These are phyloP conservation scores for Linepithema humile DNA, from an alignment of 1,140 invertebrate species.

Conservation along the genomic window DNA sequence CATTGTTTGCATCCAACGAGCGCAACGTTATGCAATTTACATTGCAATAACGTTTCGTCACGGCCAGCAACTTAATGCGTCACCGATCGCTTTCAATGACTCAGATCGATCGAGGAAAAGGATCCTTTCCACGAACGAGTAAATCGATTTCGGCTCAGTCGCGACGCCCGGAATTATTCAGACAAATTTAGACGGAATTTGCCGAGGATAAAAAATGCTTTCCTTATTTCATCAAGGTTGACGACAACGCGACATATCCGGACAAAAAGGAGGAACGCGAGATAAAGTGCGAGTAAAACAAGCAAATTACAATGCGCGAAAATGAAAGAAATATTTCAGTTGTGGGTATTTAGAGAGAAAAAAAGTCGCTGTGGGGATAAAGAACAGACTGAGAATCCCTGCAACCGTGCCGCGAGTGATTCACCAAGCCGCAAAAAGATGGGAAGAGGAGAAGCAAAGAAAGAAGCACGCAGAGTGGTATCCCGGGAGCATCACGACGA, in stretches of 20 bases:
- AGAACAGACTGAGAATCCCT: conserved; percentile 66
- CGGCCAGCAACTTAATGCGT: conserved; percentile 36
- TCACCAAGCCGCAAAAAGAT: conserved; percentile 65
- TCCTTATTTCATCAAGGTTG: neutral
- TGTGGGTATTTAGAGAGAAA: neutral
- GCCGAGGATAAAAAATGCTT: neutral
- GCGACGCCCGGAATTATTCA: neutral
- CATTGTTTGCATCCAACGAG: conserved; percentile 14
- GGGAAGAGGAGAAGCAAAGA: conserved; percentile 30
- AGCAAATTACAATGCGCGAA: neutral
- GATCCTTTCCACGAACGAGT: neutral
- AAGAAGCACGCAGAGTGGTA: conserved; percentile 21
- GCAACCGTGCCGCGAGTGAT: conserved; percentile 62
- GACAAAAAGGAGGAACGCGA: neutral
- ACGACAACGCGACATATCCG: neutral
- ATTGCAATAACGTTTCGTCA: conserved; percentile 46
- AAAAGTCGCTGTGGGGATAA: neutral
- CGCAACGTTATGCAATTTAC: conserved; percentile 18
- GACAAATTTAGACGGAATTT: neutral
- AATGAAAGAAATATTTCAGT: neutral
- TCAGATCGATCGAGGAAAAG: conserved; percentile 20
- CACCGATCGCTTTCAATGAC: conserved; percentile 27
- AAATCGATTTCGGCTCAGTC: neutral
- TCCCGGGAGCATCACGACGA: conserved; percentile 1
- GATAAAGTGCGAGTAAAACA: neutral